Evolutionary conservation across 2,113 vertebrate genomes (phyloP).

Genomic region (Mohoua ochrocephala): DNA sequence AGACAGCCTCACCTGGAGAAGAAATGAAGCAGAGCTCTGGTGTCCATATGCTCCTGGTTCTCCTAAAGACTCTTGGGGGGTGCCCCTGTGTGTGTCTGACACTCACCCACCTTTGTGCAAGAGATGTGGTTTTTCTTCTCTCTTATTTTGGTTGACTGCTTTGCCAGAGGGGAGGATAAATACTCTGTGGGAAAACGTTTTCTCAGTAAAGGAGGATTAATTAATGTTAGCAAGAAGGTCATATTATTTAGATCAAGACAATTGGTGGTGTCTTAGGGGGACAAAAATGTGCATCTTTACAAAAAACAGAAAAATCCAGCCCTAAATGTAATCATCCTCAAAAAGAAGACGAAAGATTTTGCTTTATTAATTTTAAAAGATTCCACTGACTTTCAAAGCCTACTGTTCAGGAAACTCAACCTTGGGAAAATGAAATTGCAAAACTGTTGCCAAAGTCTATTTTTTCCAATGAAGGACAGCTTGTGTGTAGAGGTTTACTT

Average conservation of each 20-base stretch:
- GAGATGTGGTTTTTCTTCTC: not conserved
- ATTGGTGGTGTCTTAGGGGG: not conserved
- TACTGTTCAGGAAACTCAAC: not conserved
- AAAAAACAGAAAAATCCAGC: not conserved
- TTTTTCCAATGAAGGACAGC: not conserved
- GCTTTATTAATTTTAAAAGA: not conserved
- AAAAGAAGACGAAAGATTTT: not conserved
- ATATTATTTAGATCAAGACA: slow-evolving; percentile 9
- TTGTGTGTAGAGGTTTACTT: not conserved
- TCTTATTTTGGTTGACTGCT: not conserved
- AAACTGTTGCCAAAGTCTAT: not conserved
- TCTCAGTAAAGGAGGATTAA: slow-evolving; percentile 4
- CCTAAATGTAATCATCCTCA: not conserved
- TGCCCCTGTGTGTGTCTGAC: not conserved
- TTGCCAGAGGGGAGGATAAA: slow-evolving; percentile 27
- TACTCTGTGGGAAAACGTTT: not conserved
- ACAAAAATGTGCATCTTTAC: not conserved
- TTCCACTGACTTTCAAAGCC: not conserved
- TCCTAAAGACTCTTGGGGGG: not conserved
- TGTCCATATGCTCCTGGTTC: not conserved
- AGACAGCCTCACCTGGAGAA: not conserved
- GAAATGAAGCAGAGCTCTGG: not conserved
- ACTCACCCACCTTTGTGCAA: not conserved
- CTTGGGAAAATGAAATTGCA: not conserved
- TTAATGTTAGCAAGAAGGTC: slow-evolving; percentile 29